Evolutionary conservation across 2,888 invertebrate species (phyloP).

Genomic region (Elmis aenea): DNA sequence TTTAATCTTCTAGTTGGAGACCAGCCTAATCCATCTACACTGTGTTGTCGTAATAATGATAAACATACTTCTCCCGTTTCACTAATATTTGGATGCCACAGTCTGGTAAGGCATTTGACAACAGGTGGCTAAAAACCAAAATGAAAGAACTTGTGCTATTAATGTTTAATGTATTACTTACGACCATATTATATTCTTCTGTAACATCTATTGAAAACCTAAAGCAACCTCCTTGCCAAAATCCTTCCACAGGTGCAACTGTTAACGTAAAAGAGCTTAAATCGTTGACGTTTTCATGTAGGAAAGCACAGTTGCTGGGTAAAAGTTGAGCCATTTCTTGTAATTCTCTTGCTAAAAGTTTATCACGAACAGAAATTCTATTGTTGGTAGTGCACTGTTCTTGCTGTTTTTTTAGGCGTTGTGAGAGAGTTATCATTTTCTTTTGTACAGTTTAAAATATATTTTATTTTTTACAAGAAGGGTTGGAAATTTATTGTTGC

Average conservation of each 20-base stretch:
- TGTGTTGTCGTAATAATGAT: slow-evolving; percentile 82
- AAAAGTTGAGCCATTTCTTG: slow-evolving; percentile 83
- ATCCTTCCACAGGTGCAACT: slow-evolving; percentile 79
- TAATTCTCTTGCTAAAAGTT: slow-evolving; percentile 74
- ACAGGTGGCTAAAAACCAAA: slow-evolving; percentile 71
- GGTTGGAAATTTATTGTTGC: no score
- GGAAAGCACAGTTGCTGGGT: slow-evolving; percentile 72
- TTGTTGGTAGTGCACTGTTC: slow-evolving; percentile 45
- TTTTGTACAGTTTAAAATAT: no score
- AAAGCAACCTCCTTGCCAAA: slow-evolving; percentile 84
- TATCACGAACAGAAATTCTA: slow-evolving; percentile 73
- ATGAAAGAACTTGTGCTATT: slow-evolving; percentile 1
- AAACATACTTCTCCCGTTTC: slow-evolving; percentile 86
- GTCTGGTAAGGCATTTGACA: slow-evolving; percentile 83
- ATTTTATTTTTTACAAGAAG: no score
- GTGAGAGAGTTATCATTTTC: slow-evolving; percentile 67
- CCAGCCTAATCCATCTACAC: slow-evolving; percentile 89
- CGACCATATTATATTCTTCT: slow-evolving; percentile 95
- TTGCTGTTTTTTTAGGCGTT: slow-evolving; percentile 63
- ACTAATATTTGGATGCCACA: slow-evolving; percentile 96
- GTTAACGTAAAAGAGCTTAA: slow-evolving; percentile 75
- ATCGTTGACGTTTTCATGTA: slow-evolving; percentile 77
- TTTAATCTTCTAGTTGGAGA: slow-evolving; percentile 87
- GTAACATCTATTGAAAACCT: slow-evolving; percentile 81
- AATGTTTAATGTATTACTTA: slow-evolving; percentile 49